Conservation (phyloP, 2,888 invertebrate species). For the Plebejus argus region DNA sequence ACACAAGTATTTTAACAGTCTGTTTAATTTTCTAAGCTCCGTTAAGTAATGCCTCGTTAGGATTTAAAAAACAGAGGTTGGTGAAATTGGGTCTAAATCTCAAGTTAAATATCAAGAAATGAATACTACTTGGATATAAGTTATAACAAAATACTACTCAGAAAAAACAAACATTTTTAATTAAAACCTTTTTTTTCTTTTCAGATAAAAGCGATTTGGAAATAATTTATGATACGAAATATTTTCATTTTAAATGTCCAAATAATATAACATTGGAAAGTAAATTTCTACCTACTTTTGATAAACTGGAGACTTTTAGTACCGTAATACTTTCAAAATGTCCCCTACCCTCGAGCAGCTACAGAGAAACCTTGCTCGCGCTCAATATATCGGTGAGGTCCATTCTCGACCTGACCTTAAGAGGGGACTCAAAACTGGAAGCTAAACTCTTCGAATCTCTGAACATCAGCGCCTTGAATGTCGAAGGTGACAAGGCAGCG, state of each 20-base stretch:
- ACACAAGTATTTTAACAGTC: too few relatives aligned
- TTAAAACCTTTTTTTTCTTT: not conserved
- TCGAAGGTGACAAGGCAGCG: not conserved
- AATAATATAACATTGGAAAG: conserved; percentile 1
- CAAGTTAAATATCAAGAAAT: too few relatives aligned
- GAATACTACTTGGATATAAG: too few relatives aligned
- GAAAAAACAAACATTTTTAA: not conserved
- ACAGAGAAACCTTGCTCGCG: not conserved
- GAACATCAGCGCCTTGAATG: not conserved
- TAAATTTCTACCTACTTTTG: not conserved
- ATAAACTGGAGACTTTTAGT: not conserved
- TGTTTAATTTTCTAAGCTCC: too few relatives aligned
- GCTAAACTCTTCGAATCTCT: not conserved
- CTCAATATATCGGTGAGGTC: conserved; percentile 17
- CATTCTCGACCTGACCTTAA: not conserved
- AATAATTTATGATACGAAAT: not conserved
- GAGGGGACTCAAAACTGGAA: not conserved
- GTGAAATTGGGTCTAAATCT: too few relatives aligned
- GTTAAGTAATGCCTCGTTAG: too few relatives aligned
- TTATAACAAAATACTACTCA: too few relatives aligned
- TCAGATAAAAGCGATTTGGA: not conserved
- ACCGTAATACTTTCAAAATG: not conserved
- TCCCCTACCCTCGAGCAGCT: not conserved
- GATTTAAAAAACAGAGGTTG: too few relatives aligned
- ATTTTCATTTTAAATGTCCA: not conserved